Conservation (phyloP, 1,140 invertebrate species). For the Samia ricini region DNA sequence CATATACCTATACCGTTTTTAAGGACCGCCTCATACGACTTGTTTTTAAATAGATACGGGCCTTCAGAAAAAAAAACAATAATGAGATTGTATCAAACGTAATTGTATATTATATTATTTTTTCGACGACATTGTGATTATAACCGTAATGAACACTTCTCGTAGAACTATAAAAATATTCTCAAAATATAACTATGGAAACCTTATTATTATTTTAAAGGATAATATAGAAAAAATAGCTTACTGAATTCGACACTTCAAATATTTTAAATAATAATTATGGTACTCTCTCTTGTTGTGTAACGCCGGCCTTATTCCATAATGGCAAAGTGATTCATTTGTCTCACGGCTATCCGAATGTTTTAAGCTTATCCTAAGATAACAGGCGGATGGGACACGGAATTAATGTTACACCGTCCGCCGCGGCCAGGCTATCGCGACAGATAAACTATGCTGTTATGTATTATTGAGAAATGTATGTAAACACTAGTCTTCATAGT, state of each 20-base stretch:
- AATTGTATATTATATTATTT: too few species aligned
- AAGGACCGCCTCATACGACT: slow-evolving; percentile 23
- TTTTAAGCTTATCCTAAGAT: slow-evolving; percentile 61
- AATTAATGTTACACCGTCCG: slow-evolving; percentile 51
- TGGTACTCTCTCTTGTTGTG: slow-evolving; percentile 8
- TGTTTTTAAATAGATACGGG: background rate
- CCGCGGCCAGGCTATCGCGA: slow-evolving; percentile 29
- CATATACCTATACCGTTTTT: slow-evolving; percentile 20
- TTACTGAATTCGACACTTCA: background rate
- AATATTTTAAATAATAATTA: background rate
- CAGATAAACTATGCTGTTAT: slow-evolving; percentile 42
- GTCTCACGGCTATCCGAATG: slow-evolving; percentile 57
- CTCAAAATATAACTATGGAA: too few species aligned
- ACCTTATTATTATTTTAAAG: too few species aligned
- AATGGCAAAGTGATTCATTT: slow-evolving; percentile 63
- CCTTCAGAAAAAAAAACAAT: background rate
- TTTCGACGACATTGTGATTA: too few species aligned
- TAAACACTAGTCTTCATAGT: background rate
- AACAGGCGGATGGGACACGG: slow-evolving; percentile 33
- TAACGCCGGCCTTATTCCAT: slow-evolving; percentile 34
- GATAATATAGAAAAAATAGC: background rate
- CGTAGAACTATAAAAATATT: too few species aligned
- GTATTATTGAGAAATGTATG: slow-evolving; percentile 29
- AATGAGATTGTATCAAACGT: too few species aligned
- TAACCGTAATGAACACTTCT: too few species aligned